Evolutionary conservation across 2,888 invertebrate species (phyloP).

Genomic region (Trichopria drosophilae): DNA sequence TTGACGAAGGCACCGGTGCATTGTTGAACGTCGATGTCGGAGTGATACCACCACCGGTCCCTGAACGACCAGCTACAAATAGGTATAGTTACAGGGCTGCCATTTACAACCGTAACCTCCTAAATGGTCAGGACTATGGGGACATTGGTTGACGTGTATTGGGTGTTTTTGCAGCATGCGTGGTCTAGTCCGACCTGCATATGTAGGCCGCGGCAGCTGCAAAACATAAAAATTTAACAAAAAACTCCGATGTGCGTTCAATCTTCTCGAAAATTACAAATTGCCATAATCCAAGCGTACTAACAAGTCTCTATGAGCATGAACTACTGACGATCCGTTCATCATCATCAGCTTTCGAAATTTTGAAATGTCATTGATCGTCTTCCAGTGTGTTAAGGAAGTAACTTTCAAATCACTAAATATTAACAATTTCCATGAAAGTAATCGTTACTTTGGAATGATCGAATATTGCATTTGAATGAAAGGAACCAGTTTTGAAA

Average conservation of each 20-base stretch:
- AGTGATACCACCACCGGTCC: constrained; percentile 64
- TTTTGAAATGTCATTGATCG: constrained; percentile 12
- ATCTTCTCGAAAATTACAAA: too few relatives aligned
- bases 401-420: too few relatives aligned
- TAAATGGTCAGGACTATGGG: constrained; percentile 61
- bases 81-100: constrained; percentile 73
- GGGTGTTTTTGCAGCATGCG: constrained; percentile 82
- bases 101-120: constrained; percentile 67
- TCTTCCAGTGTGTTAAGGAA: too few relatives aligned
- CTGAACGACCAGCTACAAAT: constrained; percentile 65
- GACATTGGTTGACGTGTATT: constrained; percentile 80
- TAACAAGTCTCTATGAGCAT: constrained; percentile 6
- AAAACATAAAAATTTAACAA: too few relatives aligned
- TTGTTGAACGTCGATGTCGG: constrained; percentile 53
- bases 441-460: too few relatives aligned
- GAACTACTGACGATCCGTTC: constrained; percentile 20
- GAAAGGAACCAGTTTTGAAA: too few relatives aligned
- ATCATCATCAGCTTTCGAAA: constrained; percentile 6
- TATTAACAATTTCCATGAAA: too few relatives aligned
- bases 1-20: constrained; percentile 58
- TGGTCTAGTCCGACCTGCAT: constrained; percentile 63
- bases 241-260: too few relatives aligned
- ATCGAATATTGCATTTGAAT: too few relatives aligned
- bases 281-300: too few relatives aligned
- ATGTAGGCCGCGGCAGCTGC: too few relatives aligned